Conservation (phyloP, 1,140 invertebrate genomes). For the Neodiprion lecontei region DNA sequence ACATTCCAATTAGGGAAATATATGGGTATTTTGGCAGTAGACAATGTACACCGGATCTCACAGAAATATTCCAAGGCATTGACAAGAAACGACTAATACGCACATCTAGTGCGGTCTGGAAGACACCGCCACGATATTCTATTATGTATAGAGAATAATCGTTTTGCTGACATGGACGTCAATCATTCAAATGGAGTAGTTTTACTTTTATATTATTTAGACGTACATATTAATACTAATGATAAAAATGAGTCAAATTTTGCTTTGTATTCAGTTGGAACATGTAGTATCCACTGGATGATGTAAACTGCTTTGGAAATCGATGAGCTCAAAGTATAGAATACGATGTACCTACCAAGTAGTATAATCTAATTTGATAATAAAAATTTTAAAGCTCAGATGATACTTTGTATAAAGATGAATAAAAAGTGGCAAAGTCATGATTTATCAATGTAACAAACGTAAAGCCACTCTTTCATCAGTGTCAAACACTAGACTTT, state of each 20-base stretch:
- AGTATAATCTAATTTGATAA: too few species aligned
- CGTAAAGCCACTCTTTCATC: too few species aligned
- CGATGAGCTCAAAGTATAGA: background rate
- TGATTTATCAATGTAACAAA: too few species aligned
- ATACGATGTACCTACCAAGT: background rate
- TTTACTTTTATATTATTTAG: background rate
- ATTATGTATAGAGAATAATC: slow-evolving; percentile 40
- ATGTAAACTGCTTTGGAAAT: background rate
- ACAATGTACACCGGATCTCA: slow-evolving; percentile 70
- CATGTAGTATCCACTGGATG: background rate
- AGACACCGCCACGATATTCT: slow-evolving; percentile 69
- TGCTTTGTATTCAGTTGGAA: too few species aligned
- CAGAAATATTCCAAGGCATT: slow-evolving; percentile 71
- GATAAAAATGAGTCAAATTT: background rate
- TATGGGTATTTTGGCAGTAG: slow-evolving; percentile 69
- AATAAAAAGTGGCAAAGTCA: too few species aligned
- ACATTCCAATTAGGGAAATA: slow-evolving; percentile 52
- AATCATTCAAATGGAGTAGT: background rate
- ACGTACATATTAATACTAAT: background rate
- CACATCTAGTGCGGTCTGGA: slow-evolving; percentile 76
- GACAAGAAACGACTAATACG: slow-evolving; percentile 69
- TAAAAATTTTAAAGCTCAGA: too few species aligned
- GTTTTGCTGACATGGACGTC: background rate
- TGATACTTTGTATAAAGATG: too few species aligned
- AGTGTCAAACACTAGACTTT: too few species aligned